Percentiles rank a stretch among this genome's conserved stretches.
Conservation (phyloP, 2,113 vertebrate genomes). For the Todiramphus saurophagus region DNA sequence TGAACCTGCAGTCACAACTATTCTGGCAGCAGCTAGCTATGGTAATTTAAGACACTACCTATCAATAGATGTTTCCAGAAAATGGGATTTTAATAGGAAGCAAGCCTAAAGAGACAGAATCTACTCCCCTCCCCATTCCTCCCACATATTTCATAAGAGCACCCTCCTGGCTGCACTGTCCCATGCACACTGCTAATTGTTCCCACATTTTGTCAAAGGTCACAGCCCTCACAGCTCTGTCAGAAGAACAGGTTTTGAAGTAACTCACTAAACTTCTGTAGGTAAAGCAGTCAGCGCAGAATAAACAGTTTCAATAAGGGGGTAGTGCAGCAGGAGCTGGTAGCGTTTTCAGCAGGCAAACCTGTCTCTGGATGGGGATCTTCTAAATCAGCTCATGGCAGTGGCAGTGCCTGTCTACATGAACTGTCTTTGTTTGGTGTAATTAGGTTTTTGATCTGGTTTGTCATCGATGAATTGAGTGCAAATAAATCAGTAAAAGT, state of each 20-base stretch:
- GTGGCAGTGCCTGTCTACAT: not conserved
- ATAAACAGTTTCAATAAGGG: not conserved
- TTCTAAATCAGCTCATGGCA: not conserved
- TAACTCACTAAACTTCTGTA: not conserved
- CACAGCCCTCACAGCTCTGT: not conserved
- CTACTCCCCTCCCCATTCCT: not conserved
- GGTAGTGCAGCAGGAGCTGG: not conserved
- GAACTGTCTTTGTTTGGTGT: not conserved
- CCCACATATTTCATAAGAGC: not conserved
- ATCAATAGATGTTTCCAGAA: not conserved
- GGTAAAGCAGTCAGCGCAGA: not conserved
- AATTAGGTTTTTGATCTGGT: not conserved
- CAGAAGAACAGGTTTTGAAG: not conserved
- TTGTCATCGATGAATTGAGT: not conserved
- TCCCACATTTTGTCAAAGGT: slow-evolving; percentile 17
- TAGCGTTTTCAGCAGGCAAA: not conserved
- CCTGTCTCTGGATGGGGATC: not conserved
- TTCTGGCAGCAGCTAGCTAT: not conserved
- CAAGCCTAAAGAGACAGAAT: not conserved
- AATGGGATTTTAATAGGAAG: not conserved
- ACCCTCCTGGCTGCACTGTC: not conserved
- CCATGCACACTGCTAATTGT: not conserved
- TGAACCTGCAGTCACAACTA: not conserved
- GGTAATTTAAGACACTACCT: not conserved
- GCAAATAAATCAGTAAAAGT: not conserved